phyloP scores from a whole-genome alignment of 2,113 vertebrate species.

The Misgurnus mizolepis region DNA sequence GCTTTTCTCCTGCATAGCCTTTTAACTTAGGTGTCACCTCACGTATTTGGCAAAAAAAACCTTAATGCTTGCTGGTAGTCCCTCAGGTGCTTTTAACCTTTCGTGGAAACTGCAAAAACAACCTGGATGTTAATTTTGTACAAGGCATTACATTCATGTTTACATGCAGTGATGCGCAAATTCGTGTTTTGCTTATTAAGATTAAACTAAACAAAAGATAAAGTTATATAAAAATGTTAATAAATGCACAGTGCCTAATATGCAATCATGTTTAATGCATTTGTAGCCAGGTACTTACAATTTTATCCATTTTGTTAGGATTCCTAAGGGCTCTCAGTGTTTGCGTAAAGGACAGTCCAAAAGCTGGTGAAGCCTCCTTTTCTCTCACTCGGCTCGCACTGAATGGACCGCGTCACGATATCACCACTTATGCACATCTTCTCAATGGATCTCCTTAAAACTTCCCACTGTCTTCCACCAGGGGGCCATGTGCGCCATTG shows the following conservation, averaged over 20 bases:
- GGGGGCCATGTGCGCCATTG: slow-evolving; percentile 47
- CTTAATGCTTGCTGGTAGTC: slow-evolving; percentile 1
- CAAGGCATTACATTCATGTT: background rate
- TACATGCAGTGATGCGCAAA: background rate
- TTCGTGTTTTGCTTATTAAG: too few relatives aligned
- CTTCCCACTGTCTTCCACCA: slow-evolving; percentile 46
- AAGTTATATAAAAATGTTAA: too few relatives aligned
- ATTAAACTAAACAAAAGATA: background rate
- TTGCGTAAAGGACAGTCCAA: slow-evolving; percentile 27
- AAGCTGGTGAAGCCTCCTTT: slow-evolving; percentile 35
- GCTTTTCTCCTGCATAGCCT: background rate
- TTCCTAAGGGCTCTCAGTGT: background rate
- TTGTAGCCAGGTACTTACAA: slow-evolving; percentile 25
- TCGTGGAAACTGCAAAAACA: background rate
- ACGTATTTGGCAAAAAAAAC: background rate
- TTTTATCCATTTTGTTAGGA: slow-evolving; percentile 27
- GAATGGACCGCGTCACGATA: slow-evolving; percentile 43
- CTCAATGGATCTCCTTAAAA: background rate
- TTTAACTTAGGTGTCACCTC: slow-evolving; percentile 1
- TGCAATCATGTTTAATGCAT: background rate
- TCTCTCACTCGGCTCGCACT: slow-evolving; percentile 25
- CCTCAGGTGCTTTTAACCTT: slow-evolving; percentile 5
- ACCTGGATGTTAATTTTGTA: background rate
- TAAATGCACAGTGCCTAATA: too few relatives aligned
- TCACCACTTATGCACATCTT: slow-evolving; percentile 33